Base-by-base conservation (phyloP, 2,888 invertebrate genomes). In the Quadroppia sp. region DNA sequence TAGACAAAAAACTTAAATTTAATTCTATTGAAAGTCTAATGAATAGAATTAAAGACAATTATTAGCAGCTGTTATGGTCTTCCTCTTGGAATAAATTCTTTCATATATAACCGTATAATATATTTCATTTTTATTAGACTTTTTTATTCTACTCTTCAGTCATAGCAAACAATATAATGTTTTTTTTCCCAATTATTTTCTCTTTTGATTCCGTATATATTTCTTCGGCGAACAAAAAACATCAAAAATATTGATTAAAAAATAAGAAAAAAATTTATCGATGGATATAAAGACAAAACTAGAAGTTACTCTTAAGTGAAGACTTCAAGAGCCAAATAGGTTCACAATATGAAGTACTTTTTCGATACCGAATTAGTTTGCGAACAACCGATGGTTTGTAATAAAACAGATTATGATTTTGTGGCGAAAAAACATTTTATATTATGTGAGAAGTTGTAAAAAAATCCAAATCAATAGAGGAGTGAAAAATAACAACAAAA, bases 31-130 rank as follows among this genome's bases (percentile, higher is more conserved):
- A 23, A 53, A 48, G 48, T 48, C 48, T 48, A 48, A 48, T 48
- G 53, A 53, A 20, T 53, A 53, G 53, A 53, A 53, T 53, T 53
- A 53, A 53, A 53, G 53, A 53, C 53, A 53, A 53, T 53, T 53
- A 53, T 53, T 53, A 53, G 53, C 53, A 53, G 53, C 20, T 53
- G 53, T 53, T 53, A 53, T 53, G 53, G 53, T 53, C 53, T 53
- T 53, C 53, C 53, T 53, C 23, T 53, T 53, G 25, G 23, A 53
- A 23, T 23, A 53, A 53, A 23, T 53, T 20, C 23, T 53, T 53
- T 45, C 23, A 23, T 23, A 23, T 20, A 53, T 23, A 53, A 23
- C 20, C 13, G 23, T 23, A 9, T 15, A 17, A 3, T 45, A 23
- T 53, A 20, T 53, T 53, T 53, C 28, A 30, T 11, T 53, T 25